Conservation (phyloP, 2,797 vertebrate genomes). For the Anomalospiza imberbis region DNA sequence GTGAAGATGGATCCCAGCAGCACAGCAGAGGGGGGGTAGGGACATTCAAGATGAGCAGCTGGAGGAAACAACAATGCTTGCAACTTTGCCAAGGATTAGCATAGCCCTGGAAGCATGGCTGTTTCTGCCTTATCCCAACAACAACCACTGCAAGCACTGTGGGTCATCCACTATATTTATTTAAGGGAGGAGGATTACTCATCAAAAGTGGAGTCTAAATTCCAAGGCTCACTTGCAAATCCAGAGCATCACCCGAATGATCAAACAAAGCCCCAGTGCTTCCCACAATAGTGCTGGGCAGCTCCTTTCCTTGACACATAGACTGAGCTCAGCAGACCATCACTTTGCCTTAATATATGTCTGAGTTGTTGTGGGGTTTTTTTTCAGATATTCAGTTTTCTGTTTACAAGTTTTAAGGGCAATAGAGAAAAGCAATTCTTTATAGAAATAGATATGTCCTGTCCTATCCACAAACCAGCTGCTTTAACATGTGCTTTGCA, state of each 20-base stretch:
- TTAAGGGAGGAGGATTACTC: neutral
- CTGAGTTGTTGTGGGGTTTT: neutral
- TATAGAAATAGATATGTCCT: neutral
- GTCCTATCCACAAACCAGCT: neutral
- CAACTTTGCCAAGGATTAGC: accelerated
- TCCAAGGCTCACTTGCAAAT: neutral
- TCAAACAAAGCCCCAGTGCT: neutral
- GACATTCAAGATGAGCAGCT: accelerated
- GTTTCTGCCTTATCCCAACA: neutral
- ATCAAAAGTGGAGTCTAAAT: neutral
- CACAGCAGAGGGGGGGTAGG: neutral
- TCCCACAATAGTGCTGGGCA: neutral
- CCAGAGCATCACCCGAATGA: accelerated
- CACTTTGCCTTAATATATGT: neutral
- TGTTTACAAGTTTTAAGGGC: neutral
- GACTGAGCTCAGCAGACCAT: neutral
- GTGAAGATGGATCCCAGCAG: neutral
- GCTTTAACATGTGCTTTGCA: neutral
- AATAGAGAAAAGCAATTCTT: neutral
- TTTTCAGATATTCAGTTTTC: neutral
- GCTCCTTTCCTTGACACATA: neutral
- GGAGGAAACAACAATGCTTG: neutral
- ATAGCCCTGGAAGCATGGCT: accelerated
- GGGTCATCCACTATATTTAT: neutral
- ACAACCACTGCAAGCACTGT: neutral